Evolutionary conservation across 2,888 invertebrate genomes (phyloP), one percentile per base, ranked within the genome.

Genomic region (Thymelicus lineola): DNA sequence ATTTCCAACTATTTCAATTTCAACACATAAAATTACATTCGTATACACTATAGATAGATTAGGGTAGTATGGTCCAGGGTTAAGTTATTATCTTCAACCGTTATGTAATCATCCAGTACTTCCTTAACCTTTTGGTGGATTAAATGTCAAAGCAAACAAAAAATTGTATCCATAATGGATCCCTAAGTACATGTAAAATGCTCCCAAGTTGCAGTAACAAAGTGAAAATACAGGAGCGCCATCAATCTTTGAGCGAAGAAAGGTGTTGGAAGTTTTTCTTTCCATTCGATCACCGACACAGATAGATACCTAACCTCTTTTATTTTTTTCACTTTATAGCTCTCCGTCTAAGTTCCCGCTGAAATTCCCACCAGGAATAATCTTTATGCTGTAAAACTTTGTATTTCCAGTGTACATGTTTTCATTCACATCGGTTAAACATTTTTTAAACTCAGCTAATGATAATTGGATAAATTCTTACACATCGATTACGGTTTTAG

Each of bases 401-500:
- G 42, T 17, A 14, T 28, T n/a, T 20, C 36, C 20, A 36, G 10
- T 36, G 7, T 57, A 55, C 38, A 45, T 10, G 12, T 15, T 50
- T n/a, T 50, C 89, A 88, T 12, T 42, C 10, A 12, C 3, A 12
- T 9, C 42, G 6, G 38, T 38, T 28, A 28, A 28, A 28, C 5
- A 28, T 28, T 28, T 28, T 28, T 5, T n/a, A n/a, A n/a, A n/a
- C n/a, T n/a, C n/a, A n/a, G n/a, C n/a, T n/a, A n/a, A 1, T 20
- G 20, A 20, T 20, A 20, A 20, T 20, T 20, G 1, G 1, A 20
- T 20, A 20, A 20, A 20, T 20, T 1, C 3, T 20, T 3, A 20
- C 20, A 20, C 20, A 20, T 3, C 20, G 20, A 20, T 20, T 20
- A 20, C 20, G 20, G 20, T 20, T 20, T 20, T 3, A 20, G 3